phyloP scores from a whole-genome alignment of 2,113 vertebrate species.

The Bubo scandiacus region DNA sequence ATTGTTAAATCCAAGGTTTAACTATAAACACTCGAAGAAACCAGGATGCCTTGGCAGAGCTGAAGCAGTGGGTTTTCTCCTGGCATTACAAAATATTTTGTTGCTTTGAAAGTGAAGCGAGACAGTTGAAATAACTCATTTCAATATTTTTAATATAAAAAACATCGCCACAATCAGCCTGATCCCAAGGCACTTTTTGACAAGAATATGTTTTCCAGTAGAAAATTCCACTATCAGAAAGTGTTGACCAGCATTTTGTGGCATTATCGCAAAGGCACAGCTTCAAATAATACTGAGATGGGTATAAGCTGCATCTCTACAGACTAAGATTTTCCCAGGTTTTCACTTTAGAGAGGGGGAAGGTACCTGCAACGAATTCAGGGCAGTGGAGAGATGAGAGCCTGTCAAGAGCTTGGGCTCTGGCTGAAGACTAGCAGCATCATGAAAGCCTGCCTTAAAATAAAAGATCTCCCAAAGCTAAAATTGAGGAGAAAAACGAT shows the following conservation, averaged over 20 bases:
- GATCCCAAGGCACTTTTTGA: neutral
- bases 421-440: accelerated
- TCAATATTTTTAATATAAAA: neutral
- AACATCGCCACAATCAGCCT: neutral
- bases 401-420: neutral
- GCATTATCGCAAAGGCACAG: neutral
- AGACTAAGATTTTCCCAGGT: neutral
- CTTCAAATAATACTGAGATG: neutral
- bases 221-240: neutral
- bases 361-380: neutral
- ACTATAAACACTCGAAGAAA: neutral
- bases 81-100: neutral
- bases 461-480: neutral
- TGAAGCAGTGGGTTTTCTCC: neutral
- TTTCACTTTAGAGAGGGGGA: accelerated
- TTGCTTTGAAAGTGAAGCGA: neutral
- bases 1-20: neutral
- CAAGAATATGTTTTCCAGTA: neutral
- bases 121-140: neutral
- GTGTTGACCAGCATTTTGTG: neutral
- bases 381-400: neutral
- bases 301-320: neutral
- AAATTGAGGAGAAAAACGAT: neutral
- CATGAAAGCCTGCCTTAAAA: neutral
- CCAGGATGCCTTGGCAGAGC: neutral